These are phyloP conservation scores for Prolemur simus DNA, from an alignment of 2,113 vertebrate species.

Conservation along the genomic window DNA sequence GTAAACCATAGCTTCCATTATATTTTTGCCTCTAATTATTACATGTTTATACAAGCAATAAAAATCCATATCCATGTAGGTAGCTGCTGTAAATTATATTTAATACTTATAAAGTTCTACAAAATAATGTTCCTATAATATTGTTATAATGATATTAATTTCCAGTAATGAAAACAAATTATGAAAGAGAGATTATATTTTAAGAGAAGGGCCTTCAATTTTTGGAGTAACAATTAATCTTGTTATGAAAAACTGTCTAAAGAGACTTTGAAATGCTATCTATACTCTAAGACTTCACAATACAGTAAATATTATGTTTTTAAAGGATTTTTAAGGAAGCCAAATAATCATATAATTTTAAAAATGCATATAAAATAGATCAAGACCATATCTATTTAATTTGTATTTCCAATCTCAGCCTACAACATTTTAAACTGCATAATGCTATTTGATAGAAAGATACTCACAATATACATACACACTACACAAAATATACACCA, in stretches of 20 bases:
- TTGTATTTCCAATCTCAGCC: background rate
- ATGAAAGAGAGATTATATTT: slow-evolving; percentile 7
- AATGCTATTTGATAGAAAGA: slow-evolving; percentile 10
- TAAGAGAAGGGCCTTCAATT: background rate
- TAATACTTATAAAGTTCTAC: background rate
- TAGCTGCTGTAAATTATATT: slow-evolving; percentile 25
- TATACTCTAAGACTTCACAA: slow-evolving; percentile 23
- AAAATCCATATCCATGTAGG: background rate
- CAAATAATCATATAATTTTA: slow-evolving; percentile 29
- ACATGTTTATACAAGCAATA: slow-evolving; percentile 42
- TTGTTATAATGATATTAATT: slow-evolving; percentile 35
- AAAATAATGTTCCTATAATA: background rate
- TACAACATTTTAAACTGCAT: background rate
- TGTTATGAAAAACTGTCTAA: background rate
- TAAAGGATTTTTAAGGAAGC: background rate
- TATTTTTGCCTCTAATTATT: slow-evolving; percentile 29
- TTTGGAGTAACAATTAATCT: slow-evolving; percentile 20
- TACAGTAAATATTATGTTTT: background rate
- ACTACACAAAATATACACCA: background rate
- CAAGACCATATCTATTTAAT: background rate
- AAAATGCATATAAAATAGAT: background rate
- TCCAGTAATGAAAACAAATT: slow-evolving; percentile 51
- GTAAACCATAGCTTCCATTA: background rate
- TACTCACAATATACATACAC: background rate
- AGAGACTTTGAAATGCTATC: slow-evolving; percentile 21